phyloP scores from a whole-genome alignment of 2,888 invertebrate species.

The Ommatoiulus sabulosus region DNA sequence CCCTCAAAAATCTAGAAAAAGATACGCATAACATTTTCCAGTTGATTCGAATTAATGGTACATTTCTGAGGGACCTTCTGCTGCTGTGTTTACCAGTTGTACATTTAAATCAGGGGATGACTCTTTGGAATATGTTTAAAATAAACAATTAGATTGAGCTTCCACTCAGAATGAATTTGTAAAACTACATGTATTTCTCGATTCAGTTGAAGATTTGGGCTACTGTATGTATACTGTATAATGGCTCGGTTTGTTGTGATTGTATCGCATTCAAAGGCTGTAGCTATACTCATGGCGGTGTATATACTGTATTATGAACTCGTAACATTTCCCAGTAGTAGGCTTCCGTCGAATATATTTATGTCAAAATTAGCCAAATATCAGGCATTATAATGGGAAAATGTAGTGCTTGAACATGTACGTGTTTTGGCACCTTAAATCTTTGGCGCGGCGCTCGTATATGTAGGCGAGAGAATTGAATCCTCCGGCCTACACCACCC shows the following conservation, averaged over 20 bases:
- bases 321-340: neutral
- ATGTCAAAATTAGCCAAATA: conserved; percentile 38
- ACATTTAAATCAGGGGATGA: too few species aligned
- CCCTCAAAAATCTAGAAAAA: too few species aligned
- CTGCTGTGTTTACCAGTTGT: too few species aligned
- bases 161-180: too few species aligned
- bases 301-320: neutral
- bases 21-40: too few species aligned
- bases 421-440: conserved; percentile 25
- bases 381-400: conserved; percentile 45
- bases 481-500: neutral
- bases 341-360: neutral
- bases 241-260: neutral
- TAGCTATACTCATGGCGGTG: neutral
- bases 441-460: neutral
- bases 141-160: too few species aligned
- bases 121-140: too few species aligned
- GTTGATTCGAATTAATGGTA: too few species aligned
- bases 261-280: neutral
- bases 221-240: neutral
- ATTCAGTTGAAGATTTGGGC: too few species aligned
- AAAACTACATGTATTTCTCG: too few species aligned
- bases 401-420: conserved; percentile 12
- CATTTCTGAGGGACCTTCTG: too few species aligned
- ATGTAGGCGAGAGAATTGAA: conserved; percentile 42